Evolutionary conservation across 1,140 invertebrate species (phyloP).

Genomic region (Acromyrmex heyeri): DNA sequence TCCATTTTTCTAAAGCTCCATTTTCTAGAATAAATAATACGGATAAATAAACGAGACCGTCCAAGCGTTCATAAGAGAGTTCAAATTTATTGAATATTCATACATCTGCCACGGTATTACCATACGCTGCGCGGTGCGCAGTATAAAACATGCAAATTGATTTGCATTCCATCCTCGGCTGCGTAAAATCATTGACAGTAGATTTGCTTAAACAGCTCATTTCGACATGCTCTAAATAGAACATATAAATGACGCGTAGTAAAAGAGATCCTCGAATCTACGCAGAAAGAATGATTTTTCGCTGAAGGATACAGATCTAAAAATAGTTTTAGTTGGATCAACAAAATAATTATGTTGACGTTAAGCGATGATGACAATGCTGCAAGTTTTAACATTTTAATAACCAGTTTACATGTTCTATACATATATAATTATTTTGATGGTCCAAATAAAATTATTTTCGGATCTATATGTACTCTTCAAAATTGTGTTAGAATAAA

Average conservation of each 20-base stretch:
- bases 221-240: background rate
- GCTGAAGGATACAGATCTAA: no score
- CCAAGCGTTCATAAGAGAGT: constrained; percentile 30
- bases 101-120: constrained; percentile 50
- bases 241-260: background rate
- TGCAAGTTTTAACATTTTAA: no score
- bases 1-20: constrained; percentile 46
- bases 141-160: constrained; percentile 57
- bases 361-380: no score
- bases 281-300: no score
- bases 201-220: constrained; percentile 25
- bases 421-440: no score
- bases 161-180: constrained; percentile 54
- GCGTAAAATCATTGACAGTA: constrained; percentile 49
- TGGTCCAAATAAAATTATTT: background rate
- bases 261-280: background rate
- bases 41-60: constrained; percentile 37
- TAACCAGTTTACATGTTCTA: no score
- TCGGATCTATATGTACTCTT: no score
- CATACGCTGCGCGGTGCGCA: constrained; percentile 29
- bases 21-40: constrained; percentile 45
- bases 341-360: no score
- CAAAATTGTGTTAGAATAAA: no score
- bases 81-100: constrained; percentile 65
- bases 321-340: no score